These are phyloP conservation scores for Pomacea canaliculata DNA, from an alignment of 2,888 invertebrate genomes.

Conservation along the genomic window DNA sequence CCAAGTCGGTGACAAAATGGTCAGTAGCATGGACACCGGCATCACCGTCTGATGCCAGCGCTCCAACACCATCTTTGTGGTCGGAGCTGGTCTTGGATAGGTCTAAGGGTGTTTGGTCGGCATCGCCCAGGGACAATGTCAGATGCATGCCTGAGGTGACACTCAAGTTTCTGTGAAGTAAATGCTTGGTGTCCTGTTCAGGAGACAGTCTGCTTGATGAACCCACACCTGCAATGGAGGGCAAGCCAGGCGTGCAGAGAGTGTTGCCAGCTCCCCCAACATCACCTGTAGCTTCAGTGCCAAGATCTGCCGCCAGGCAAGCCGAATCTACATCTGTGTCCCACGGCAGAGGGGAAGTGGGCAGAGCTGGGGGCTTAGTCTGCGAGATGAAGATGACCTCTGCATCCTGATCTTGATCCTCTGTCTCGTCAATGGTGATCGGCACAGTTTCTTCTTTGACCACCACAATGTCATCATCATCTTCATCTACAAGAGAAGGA, in stretches of 20 bases:
- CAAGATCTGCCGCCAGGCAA: background rate
- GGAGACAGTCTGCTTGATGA: background rate
- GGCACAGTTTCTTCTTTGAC: conserved; percentile 44
- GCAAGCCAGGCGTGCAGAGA: background rate
- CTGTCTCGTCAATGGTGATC: conserved; percentile 23
- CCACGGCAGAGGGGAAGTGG: background rate
- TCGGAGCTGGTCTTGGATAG: conserved; percentile 30
- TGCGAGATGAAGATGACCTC: conserved; percentile 52
- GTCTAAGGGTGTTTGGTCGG: conserved; percentile 31
- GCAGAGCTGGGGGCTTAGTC: background rate
- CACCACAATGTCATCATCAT: conserved; percentile 55
- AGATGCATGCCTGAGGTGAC: conserved; percentile 28
- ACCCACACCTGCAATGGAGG: background rate
- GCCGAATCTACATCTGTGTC: conserved; percentile 4
- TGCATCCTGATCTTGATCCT: conserved; percentile 39
- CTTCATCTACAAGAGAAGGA: conserved; percentile 44
- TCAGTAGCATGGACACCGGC: background rate
- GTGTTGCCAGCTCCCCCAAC: background rate
- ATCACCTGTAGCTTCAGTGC: background rate
- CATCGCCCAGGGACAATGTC: conserved; percentile 32
- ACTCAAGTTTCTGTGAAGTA: conserved; percentile 26
- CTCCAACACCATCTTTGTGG: conserved; percentile 1
- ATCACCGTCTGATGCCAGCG: background rate
- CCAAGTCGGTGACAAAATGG: background rate
- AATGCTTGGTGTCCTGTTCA: background rate